A percentile compares a stretch with the other conserved stretches of the same genome.
Evolutionary conservation across 2,113 vertebrate genomes (phyloP).

Genomic region (Andinoacara biseriatus): DNA sequence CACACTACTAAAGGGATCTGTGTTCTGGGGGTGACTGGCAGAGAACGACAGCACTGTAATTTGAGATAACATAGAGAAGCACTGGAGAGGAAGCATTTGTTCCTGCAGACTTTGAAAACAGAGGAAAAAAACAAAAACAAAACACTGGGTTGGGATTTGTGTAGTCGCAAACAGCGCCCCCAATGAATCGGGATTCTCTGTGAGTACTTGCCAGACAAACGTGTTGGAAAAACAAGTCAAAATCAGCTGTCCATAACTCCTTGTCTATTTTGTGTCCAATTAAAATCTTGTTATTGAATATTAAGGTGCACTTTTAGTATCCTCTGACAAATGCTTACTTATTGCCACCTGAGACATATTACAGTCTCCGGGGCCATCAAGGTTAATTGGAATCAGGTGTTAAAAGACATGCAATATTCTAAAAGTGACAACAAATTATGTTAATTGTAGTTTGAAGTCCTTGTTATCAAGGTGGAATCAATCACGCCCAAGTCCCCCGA

Average conservation of each 20-base stretch:
- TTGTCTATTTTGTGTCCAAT: constrained; percentile 40
- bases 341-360: constrained; percentile 60
- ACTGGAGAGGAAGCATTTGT: neutral
- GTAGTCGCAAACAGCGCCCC: neutral
- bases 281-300: constrained; percentile 16
- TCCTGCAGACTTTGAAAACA: neutral
- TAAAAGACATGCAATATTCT: constrained; percentile 70
- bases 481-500: constrained; percentile 66
- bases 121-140: neutral
- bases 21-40: neutral
- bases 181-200: neutral
- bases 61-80: constrained; percentile 35
- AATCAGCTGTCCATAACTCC: neutral
- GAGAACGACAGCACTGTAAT: constrained; percentile 37
- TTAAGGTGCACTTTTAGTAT: constrained; percentile 33
- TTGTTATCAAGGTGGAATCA: constrained; percentile 76
- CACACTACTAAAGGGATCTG: constrained; percentile 15
- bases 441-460: constrained; percentile 72
- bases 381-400: constrained; percentile 75
- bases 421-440: constrained; percentile 78
- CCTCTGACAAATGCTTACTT: constrained; percentile 46
- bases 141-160: neutral
- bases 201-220: neutral
- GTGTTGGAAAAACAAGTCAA: neutral
- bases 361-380: constrained; percentile 54